phyloP scores from a whole-genome alignment of 2,888 invertebrate genomes.

The Perizoma flavofasciatum region DNA sequence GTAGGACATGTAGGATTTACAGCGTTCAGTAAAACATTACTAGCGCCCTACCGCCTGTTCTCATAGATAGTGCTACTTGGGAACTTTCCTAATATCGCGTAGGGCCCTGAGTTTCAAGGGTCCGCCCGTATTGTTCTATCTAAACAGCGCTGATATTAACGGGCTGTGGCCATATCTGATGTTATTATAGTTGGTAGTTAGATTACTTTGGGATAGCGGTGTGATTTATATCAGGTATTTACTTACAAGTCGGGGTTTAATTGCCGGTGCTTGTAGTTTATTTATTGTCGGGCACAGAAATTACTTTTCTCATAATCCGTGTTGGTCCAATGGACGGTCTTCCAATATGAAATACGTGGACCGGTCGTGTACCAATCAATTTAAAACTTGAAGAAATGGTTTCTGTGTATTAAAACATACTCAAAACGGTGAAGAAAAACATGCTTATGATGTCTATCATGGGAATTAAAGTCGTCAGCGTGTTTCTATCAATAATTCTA shows the following conservation, averaged over 20 bases:
- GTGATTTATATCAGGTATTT: slow-evolving; percentile 26
- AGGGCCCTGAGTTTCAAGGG: slow-evolving; percentile 62
- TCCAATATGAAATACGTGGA: no score
- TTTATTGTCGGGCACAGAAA: neutral
- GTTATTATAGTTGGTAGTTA: slow-evolving; percentile 42
- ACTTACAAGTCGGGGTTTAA: slow-evolving; percentile 6
- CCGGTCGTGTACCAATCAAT: no score
- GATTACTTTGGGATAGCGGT: slow-evolving; percentile 32
- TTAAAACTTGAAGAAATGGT: no score
- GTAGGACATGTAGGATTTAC: neutral
- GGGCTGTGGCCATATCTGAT: slow-evolving; percentile 25
- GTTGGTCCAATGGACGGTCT: no score
- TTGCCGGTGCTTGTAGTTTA: slow-evolving; percentile 1
- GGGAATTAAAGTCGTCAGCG: no score
- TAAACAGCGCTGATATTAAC: slow-evolving; percentile 41
- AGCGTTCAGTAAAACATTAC: slow-evolving; percentile 4
- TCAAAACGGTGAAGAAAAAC: no score
- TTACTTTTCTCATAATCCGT: neutral
- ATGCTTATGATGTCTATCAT: no score
- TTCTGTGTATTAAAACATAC: no score
- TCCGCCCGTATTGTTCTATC: slow-evolving; percentile 35
- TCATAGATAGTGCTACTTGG: slow-evolving; percentile 33
- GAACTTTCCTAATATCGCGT: slow-evolving; percentile 76
- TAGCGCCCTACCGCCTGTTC: slow-evolving; percentile 1
- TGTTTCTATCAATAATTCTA: no score